Evolutionary conservation across 2,888 invertebrate genomes (phyloP), one percentile per base, ranked within the genome.

Genomic region (Panzeria rudis): DNA sequence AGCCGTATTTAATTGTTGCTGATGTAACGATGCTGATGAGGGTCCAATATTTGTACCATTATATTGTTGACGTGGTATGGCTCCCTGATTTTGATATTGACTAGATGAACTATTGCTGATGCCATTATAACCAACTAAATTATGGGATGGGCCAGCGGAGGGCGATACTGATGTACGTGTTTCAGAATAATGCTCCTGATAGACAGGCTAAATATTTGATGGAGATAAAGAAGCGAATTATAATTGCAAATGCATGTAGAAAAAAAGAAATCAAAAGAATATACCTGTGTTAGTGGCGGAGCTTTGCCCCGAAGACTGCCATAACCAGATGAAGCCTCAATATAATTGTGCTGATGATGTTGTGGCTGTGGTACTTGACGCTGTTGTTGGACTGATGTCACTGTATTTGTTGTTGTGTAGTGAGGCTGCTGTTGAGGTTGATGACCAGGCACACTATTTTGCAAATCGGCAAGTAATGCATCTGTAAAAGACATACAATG

Each of bases 401-500:
- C 91, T 92, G 20, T 93, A 93, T 64, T 44, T 38, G 78, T 71
- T 56, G 79, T 59, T 23, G 79, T 62, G 69, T 82, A 79, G 68
- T 81, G 76, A 35, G 79, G 78, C n/a, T 87, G 77, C 7, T 78
- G 77, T 6, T 69, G 86, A 56, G 86, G 86, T 79, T 86, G 86
- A 84, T 84, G 86, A 82, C 94, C 94, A 69, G 97, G 96, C 88
- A 98, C 97, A 11, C 98, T 98, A 90, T 98, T 98, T 93, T 99
- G 98, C 82, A 99, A 95, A 92, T 99, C 99, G 82, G 98, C 98
- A 90, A 99, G 94, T 88, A 99, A 94, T 86, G 98, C 98, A 94
- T 99, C 99, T 99, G 94, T 15, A 56, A 85, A 77, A 38, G 44
- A 80, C 35, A 56, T 32, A 47, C 25, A 81, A 68, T 35, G 11